Percentiles rank a stretch among this genome's conserved stretches.
Conservation (phyloP, 2,797 vertebrate genomes). For the Phataginus tricuspis region DNA sequence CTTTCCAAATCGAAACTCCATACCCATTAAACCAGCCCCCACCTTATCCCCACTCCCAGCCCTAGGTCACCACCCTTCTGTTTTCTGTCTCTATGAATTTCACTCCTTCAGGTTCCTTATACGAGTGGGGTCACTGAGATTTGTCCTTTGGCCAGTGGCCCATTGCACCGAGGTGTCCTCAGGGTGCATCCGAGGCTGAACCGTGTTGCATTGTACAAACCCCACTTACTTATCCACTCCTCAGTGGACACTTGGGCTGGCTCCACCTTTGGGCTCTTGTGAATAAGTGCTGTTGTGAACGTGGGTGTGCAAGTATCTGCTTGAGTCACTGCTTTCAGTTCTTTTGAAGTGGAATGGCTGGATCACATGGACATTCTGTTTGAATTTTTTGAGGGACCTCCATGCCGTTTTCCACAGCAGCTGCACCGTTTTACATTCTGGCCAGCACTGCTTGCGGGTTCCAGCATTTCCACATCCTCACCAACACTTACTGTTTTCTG, state of each 20-base stretch:
- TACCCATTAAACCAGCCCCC: not conserved
- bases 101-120: not conserved
- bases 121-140: fast-evolving
- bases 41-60: not conserved
- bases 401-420: fast-evolving
- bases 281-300: not conserved
- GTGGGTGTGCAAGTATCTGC: fast-evolving
- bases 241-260: not conserved
- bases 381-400: not conserved
- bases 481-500: fast-evolving
- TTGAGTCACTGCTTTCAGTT: not conserved
- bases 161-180: not conserved
- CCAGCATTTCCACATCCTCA: fast-evolving
- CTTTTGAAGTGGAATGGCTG: fast-evolving
- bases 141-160: not conserved
- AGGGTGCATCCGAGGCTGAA: fast-evolving
- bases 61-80: not conserved
- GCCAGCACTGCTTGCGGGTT: fast-evolving
- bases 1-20: not conserved
- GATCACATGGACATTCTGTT: fast-evolving
- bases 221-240: fast-evolving
- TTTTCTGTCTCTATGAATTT: too few relatives aligned
- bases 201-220: fast-evolving
- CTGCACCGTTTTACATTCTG: fast-evolving
- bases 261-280: not conserved